phyloP scores from a whole-genome alignment of 35 echinoderm and acorn worm species.

The Stichopus chloronotus region DNA sequence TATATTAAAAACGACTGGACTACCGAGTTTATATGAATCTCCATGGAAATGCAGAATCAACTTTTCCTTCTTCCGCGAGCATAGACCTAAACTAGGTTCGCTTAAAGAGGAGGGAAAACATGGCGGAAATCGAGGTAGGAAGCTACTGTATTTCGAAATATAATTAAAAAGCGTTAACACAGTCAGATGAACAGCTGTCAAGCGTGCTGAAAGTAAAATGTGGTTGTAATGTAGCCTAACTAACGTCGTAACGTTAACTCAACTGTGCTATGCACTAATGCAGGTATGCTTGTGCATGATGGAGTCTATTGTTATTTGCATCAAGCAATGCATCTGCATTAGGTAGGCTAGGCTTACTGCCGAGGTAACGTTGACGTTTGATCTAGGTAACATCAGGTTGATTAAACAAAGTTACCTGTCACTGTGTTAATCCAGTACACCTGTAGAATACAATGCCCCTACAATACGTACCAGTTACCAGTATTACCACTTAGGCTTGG shows the following conservation, averaged over 20 bases:
- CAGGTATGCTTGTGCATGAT: background rate
- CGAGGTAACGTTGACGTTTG: no score
- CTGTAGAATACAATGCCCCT: no score
- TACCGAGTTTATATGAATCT: background rate
- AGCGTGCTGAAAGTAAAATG: background rate
- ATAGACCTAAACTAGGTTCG: background rate
- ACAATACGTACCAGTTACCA: no score
- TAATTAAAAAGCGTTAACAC: background rate
- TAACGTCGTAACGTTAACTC: background rate
- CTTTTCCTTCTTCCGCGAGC: background rate
- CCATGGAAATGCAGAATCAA: constrained; percentile 32
- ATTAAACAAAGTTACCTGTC: no score
- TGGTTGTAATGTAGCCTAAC: background rate
- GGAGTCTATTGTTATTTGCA: background rate
- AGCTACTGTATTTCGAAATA: background rate
- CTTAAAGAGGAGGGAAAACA: background rate
- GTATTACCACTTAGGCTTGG: no score
- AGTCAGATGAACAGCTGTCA: background rate
- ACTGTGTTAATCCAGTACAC: no score
- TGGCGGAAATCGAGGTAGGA: constrained; percentile 22
- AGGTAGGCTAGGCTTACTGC: no score
- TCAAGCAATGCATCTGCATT: no score
- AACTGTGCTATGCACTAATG: background rate
- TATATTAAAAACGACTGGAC: background rate
- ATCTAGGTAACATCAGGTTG: no score